Percentiles rank a stretch among this genome's conserved stretches.
Evolutionary conservation across 2,888 invertebrate genomes (phyloP).

Genomic region (Heteromyza rotundicornis): DNA sequence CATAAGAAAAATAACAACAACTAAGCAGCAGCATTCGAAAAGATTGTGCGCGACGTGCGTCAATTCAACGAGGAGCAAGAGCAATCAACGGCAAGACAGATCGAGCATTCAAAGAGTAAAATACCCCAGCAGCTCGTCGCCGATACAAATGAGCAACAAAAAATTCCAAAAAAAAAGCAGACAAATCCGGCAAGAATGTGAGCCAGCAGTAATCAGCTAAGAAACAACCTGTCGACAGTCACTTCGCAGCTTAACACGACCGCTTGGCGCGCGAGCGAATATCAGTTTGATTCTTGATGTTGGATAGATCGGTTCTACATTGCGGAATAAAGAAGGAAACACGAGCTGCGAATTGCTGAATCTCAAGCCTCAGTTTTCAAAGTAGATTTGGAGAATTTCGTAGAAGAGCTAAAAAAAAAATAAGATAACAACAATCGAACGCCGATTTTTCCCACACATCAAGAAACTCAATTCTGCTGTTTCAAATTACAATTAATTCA

Average conservation of each 20-base stretch:
- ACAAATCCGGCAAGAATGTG: constrained; percentile 47
- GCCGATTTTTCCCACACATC: constrained; percentile 20
- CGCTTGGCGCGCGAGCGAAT: constrained; percentile 30
- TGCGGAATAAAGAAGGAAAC: constrained; percentile 13
- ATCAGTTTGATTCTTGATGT: constrained; percentile 63
- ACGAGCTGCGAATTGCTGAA: not conserved
- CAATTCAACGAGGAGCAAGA: constrained; percentile 15
- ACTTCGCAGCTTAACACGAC: constrained; percentile 14
- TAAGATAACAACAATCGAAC: not conserved
- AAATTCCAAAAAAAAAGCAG: constrained; percentile 21
- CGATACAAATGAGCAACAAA: constrained; percentile 38
- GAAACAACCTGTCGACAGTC: constrained; percentile 36
- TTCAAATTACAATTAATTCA: not conserved
- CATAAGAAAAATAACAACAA: constrained; percentile 6
- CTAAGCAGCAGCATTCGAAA: constrained; percentile 6
- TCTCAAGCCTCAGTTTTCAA: not conserved
- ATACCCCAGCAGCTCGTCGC: not conserved
- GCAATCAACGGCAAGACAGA: too few species aligned
- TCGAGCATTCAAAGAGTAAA: not conserved
- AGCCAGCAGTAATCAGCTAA: constrained; percentile 21
- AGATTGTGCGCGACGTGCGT: constrained; percentile 32
- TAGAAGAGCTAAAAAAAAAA: not conserved
- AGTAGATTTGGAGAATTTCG: not conserved
- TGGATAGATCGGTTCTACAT: constrained; percentile 62
- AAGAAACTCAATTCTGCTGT: constrained; percentile 18